phyloP scores from a whole-genome alignment of 2,888 invertebrate genomes.

The Drosophila pegasa region DNA sequence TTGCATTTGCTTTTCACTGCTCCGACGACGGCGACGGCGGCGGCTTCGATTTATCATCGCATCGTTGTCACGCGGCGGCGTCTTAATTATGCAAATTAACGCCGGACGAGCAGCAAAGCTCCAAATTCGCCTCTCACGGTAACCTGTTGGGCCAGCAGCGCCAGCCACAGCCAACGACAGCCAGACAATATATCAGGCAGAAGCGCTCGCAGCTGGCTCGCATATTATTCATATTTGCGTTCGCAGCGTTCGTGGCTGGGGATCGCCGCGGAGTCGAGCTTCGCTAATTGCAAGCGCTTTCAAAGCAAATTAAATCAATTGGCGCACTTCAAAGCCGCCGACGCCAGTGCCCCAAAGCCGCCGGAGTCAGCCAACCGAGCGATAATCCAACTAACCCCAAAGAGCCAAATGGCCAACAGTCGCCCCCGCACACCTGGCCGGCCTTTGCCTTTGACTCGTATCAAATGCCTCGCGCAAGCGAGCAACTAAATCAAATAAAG shows the following conservation, averaged over 20 bases:
- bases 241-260: slow-evolving; percentile 9
- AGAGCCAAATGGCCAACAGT: too few relatives aligned
- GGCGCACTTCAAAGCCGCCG: slow-evolving; percentile 65
- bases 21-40: too few relatives aligned
- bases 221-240: slow-evolving; percentile 24
- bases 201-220: slow-evolving; percentile 6
- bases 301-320: slow-evolving; percentile 71
- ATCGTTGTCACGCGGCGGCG: slow-evolving; percentile 64
- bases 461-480: slow-evolving; percentile 49
- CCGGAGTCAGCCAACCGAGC: slow-evolving; percentile 8
- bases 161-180: too few relatives aligned
- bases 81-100: slow-evolving; percentile 78
- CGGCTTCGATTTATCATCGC: slow-evolving; percentile 65
- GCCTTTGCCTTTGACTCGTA: slow-evolving; percentile 29
- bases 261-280: slow-evolving; percentile 2
- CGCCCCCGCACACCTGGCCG: not conserved
- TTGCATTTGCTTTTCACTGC: not conserved
- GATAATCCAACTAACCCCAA: slow-evolving; percentile 6
- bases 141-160: slow-evolving; percentile 44
- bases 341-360: slow-evolving; percentile 15
- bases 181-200: too few relatives aligned
- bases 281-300: slow-evolving; percentile 70
- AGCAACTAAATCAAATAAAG: slow-evolving; percentile 68
- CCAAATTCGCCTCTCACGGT: slow-evolving; percentile 19
- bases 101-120: slow-evolving; percentile 15